Conservation (phyloP, 1,140 invertebrate species). For the Pomacea maculata region DNA sequence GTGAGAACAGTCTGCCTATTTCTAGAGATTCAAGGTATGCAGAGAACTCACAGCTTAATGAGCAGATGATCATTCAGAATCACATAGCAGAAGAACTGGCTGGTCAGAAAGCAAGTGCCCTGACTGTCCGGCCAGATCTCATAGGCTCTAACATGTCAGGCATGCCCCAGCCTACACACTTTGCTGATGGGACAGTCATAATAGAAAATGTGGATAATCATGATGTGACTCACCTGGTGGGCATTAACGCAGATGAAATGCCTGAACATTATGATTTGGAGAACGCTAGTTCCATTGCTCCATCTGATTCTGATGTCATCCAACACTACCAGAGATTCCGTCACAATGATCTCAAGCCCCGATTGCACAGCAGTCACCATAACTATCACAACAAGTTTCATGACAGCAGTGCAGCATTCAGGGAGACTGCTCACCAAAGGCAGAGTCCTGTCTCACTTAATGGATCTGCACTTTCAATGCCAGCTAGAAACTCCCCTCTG, state of each 20-base stretch:
- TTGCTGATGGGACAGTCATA: conserved; percentile 64
- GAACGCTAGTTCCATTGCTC: conserved; percentile 96
- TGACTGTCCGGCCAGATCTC: conserved; percentile 79
- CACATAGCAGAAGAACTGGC: conserved; percentile 71
- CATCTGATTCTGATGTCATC: conserved; percentile 91
- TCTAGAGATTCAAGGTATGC: conserved; percentile 60
- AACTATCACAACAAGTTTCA: conserved; percentile 29
- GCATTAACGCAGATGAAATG: conserved; percentile 72
- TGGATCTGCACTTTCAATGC: conserved; percentile 35
- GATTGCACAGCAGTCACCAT: conserved; percentile 36
- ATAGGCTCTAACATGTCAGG: conserved; percentile 89
- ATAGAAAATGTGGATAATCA: conserved; percentile 49
- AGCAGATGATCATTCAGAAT: conserved; percentile 57
- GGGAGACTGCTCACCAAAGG: conserved; percentile 23
- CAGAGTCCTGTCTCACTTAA: conserved; percentile 32
- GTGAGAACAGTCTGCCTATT: conserved; percentile 18
- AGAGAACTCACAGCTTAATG: conserved; percentile 50
- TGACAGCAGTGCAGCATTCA: conserved; percentile 10
- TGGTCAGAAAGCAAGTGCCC: conserved; percentile 29
- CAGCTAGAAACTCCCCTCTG: conserved; percentile 11
- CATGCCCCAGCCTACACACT: conserved; percentile 52
- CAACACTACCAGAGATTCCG: conserved; percentile 93
- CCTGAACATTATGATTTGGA: conserved; percentile 97
- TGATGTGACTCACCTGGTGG: conserved; percentile 6
- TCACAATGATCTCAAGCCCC: conserved; percentile 69